These are phyloP conservation scores for Steinernema hermaphroditum DNA, from an alignment of 2,888 invertebrate genomes.

Conservation along the genomic window DNA sequence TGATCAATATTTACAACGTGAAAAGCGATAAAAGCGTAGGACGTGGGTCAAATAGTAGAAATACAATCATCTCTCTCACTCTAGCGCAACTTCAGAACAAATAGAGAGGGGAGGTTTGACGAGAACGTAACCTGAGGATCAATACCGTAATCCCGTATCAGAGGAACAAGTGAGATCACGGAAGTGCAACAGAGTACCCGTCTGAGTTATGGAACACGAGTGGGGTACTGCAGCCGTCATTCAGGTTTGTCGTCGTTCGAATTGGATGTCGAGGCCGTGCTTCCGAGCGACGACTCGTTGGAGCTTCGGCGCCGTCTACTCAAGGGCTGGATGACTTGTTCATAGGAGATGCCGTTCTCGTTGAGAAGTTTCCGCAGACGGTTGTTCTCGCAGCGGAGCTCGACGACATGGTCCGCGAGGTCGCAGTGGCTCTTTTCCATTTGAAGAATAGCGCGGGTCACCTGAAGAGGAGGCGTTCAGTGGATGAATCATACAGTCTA, in stretches of 20 bases:
- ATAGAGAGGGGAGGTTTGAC: background rate
- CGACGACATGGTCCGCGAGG: slow-evolving; percentile 32
- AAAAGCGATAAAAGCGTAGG: background rate
- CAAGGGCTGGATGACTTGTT: background rate
- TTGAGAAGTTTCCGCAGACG: slow-evolving; percentile 42
- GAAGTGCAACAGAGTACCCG: slow-evolving; percentile 27
- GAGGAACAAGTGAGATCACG: slow-evolving; percentile 24
- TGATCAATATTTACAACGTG: slow-evolving; percentile 20
- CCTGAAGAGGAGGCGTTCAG: too few relatives aligned
- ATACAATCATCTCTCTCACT: background rate
- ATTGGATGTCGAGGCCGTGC: background rate
- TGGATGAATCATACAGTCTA: too few relatives aligned
- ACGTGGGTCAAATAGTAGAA: background rate
- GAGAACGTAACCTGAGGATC: slow-evolving; percentile 15
- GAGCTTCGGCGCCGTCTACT: slow-evolving; percentile 7
- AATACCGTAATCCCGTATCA: slow-evolving; percentile 29
- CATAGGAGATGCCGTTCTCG: slow-evolving; percentile 44
- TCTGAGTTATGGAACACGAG: background rate
- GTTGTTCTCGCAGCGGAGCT: slow-evolving; percentile 40
- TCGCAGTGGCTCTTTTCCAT: slow-evolving; percentile 41
- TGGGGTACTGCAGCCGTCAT: background rate
- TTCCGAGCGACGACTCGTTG: slow-evolving; percentile 19
- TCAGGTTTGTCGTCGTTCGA: slow-evolving; percentile 24
- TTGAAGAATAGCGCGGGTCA: slow-evolving; percentile 45
- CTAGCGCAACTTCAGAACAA: background rate